Evolutionary conservation across 2,888 invertebrate species (phyloP), one percentile per base, ranked within the genome.

Genomic region (Laothoe populi): DNA sequence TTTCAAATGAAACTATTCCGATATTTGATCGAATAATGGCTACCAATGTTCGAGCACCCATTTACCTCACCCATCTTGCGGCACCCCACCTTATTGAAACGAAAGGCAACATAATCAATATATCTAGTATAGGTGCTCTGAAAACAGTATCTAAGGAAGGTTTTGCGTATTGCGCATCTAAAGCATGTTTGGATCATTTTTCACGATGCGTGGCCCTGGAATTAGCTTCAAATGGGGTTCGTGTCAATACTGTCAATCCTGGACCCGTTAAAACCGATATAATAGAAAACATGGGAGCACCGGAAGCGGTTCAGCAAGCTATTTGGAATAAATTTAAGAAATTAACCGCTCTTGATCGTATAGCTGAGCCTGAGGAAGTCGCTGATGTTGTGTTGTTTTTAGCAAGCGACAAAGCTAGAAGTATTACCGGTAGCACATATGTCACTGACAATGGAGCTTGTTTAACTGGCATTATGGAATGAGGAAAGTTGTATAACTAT

Each of bases 241-340:
- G 98, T 58, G 97, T 96, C 0, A 98, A 98, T 84, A 93, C 95
- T 57, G 96, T 98, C 0, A 97, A 97, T 85, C 98, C 98, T 13
- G 98, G 98, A 11, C 98, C 98, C 0, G 95, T 96, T 2, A 78
- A 95, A 7, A 76, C 80, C 13, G 72, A 74, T 31, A 69, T 79
- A 24, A 24, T 72, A 1, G 66, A 63, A 19, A 70, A 64, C 57
- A 1, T 60, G 16, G 73, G 70, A 10, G 10, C 67, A 4, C 21
- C 40, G 10, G 59, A 97, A 21, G 38, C 26, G 4, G 40, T 67
- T 8, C 19, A 60, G 23, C 59, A 42, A 19, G 31, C 31, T 3
- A 49, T 70, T 26, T 98, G 87, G 71, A 96, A 97, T 71, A 94
- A 94, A 60, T 93, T 94, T 7, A 95, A 96, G 79, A 93, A 93